phyloP scores from a whole-genome alignment of 2,113 vertebrate species.

The Ptilorrhoa leucosticta region DNA sequence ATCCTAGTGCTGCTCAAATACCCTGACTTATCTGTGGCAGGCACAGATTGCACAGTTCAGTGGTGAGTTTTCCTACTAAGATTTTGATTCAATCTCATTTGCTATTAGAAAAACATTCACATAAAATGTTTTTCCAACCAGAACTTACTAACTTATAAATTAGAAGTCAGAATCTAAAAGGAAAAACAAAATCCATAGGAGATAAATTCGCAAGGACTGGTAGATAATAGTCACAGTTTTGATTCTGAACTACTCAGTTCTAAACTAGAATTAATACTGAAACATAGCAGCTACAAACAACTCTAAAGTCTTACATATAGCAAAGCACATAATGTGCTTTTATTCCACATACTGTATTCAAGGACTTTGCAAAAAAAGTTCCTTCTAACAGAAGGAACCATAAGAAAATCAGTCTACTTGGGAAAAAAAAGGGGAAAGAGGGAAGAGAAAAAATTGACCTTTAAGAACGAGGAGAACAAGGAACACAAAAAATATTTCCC shows the following conservation, averaged over 20 bases:
- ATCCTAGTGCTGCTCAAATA: background rate
- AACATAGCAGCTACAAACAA: background rate
- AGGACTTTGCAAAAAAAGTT: background rate
- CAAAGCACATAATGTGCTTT: background rate
- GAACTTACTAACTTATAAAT: background rate
- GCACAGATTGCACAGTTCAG: background rate
- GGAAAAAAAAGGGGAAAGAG: fast-evolving
- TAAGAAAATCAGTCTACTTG: background rate
- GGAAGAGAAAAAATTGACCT: background rate
- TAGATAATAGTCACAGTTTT: background rate
- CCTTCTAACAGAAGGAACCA: background rate
- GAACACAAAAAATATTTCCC: background rate
- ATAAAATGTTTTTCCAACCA: background rate
- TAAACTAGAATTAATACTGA: background rate
- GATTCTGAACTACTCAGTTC: background rate
- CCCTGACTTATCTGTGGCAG: background rate
- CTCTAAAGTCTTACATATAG: background rate
- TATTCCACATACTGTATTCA: background rate
- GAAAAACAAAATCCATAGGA: background rate
- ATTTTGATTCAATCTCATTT: background rate
- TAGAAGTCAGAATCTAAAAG: background rate
- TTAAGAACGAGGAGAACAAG: background rate
- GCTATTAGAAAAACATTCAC: background rate
- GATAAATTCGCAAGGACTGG: background rate
- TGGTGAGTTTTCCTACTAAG: background rate